Base-by-base conservation (phyloP, 2,888 invertebrate genomes). In the Drosophila meridiana region DNA sequence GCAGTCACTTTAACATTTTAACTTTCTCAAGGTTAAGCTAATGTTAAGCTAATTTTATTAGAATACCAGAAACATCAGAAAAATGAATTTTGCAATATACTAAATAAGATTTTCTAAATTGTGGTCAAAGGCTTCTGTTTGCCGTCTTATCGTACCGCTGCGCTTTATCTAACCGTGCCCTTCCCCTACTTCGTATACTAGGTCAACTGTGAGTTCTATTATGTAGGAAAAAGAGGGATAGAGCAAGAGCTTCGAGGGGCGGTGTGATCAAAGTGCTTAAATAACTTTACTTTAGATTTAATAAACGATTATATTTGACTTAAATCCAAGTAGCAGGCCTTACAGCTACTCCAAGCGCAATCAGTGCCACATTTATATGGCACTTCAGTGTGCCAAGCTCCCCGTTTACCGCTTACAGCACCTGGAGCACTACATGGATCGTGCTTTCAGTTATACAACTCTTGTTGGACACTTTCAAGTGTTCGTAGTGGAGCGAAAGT, bases 281-380 rank as follows among this genome's bases (percentile, higher is more conserved):
- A 83, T 88, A 86, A 81, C 82, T 88, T 86, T 86, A 80, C 89
- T 87, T 84, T 87, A 83, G 85, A 86, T 86, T 86, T 86, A 86
- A 87, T 78, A 86, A 86, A 76, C 85, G 85, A 89, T 86, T 86
- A 86, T 82, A 75, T 73, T 76, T 87, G 84, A 82, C 84, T 87
- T 82, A 83, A 78, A 78, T 78, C 82, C 78, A 82, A 82, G 82
- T 82, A 80, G 77, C 69, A 38, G 64, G 60, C 65, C 53, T 61
- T 58, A 73, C 60, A 70, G 77, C 73, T 80, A 87, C 86, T 87
- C 73, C 57, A 76, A 69, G 53, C 61, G 56, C 78, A 86, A 86
- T 86, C 85, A 83, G 66, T 64, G 85, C 72, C 80, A 73, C 75
- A 71, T 83, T 83, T 80, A 77, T 80, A 77, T 73, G 83, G 60